Base-by-base conservation (phyloP, 2,888 invertebrate genomes). In the Xylota segnis region DNA sequence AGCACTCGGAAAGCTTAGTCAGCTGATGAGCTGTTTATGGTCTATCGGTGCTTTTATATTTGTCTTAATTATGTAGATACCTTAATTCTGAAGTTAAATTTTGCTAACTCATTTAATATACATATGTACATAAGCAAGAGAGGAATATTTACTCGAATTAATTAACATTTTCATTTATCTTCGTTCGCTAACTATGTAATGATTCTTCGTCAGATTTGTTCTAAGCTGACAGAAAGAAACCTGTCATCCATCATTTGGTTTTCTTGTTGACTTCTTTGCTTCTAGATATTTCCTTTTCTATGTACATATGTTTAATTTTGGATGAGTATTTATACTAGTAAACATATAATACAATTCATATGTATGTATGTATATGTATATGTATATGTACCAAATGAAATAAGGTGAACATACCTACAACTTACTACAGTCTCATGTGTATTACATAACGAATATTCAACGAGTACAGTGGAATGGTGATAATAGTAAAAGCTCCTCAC, bases 201-300 rank as follows among this genome's bases (percentile, higher is more conserved):
- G n/a, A n/a, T n/a, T n/a, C n/a, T 18, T 23, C 47, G 9, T 23
- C 47, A 23, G 9, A 47, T 23, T 10, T 5, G 23, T 10, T 16
- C 7, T 14, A 6, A 9, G 10, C n/a, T n/a, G 4, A 40, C 9
- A 47, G 23, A 10, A 10, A 27, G 0, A 52, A 52, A 18, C 18
- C 5, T 52, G 29, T 29, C n/a, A 29, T 52, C 29, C n/a, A 27
- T 27, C 29, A 4, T 29, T 52, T n/a, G 18, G 5, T 52, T 29
- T 29, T 29, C 5, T 29, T 52, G n/a, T 52, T n/a, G 1, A 52
- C 23, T 50, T n/a, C n/a, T 52, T 23, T n/a, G 52, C 5, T n/a
- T 52, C 52, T 52, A 52, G 52, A 52, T 52, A 6, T 27, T 52
- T 52, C 50, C 12, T 50, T 50, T 10, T 50, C 52, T 52, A 47